A percentile compares a stretch with the other conserved stretches of the same genome.
These are phyloP conservation scores for Carassius carassius DNA, from an alignment of 2,113 vertebrate genomes.

Conservation along the genomic window DNA sequence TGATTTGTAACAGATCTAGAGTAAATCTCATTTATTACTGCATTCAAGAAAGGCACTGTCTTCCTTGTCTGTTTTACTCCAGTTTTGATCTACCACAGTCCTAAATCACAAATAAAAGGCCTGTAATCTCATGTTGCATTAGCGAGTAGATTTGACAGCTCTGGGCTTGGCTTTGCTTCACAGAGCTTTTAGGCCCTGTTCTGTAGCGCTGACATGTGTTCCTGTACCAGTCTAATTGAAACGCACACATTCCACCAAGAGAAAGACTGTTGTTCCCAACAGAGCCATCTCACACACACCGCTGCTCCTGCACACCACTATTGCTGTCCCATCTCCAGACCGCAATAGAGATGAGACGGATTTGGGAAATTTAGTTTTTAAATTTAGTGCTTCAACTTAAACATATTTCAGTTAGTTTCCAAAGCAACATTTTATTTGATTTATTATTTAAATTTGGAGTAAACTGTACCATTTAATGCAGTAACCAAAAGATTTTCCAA, in stretches of 20 bases:
- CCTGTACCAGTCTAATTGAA: constrained; percentile 45
- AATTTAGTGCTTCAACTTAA: not conserved
- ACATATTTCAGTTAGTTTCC: not conserved
- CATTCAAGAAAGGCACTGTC: not conserved
- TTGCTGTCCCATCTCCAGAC: not conserved
- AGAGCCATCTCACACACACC: constrained; percentile 30
- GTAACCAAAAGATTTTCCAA: too few relatives aligned
- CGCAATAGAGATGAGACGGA: not conserved
- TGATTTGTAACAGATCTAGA: not conserved
- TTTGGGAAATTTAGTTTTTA: not conserved
- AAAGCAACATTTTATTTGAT: not conserved
- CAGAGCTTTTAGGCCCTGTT: constrained; percentile 27
- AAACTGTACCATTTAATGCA: too few relatives aligned
- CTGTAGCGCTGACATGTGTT: constrained; percentile 38
- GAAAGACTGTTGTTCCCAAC: constrained; percentile 42
- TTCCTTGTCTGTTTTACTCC: constrained; percentile 1
- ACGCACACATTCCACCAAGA: constrained; percentile 28
- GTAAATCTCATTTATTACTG: not conserved
- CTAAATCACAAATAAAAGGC: constrained; percentile 7
- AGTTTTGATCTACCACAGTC: not conserved
- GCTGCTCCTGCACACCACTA: not conserved
- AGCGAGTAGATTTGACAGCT: not conserved
- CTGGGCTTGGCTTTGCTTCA: constrained; percentile 5
- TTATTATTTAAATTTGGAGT: too few relatives aligned
- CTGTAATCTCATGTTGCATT: not conserved